Evolutionary conservation across 1,140 invertebrate species (phyloP).

Genomic region (Arion vulgaris): DNA sequence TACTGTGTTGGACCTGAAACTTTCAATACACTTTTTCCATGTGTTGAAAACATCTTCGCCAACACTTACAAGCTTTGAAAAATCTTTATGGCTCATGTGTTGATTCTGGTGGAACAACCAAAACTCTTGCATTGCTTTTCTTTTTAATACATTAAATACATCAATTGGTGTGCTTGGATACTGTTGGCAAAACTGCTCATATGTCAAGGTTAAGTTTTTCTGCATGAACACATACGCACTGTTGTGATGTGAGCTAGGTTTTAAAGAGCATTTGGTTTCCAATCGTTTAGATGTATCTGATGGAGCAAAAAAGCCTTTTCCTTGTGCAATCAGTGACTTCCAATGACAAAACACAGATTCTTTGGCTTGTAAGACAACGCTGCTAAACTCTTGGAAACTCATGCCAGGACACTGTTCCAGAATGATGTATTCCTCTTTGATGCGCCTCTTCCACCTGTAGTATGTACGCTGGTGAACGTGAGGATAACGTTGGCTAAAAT

Average conservation of each 20-base stretch:
- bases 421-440: constrained; percentile 51
- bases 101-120: constrained; percentile 32
- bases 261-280: constrained; percentile 23
- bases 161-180: constrained; percentile 14
- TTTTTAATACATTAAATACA: constrained; percentile 24
- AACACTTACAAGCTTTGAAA: constrained; percentile 29
- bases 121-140: constrained; percentile 35
- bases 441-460: constrained; percentile 48
- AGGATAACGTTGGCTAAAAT: constrained; percentile 43
- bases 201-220: constrained; percentile 24
- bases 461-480: constrained; percentile 50
- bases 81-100: constrained; percentile 30
- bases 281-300: constrained; percentile 36
- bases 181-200: constrained; percentile 28
- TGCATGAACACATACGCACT: constrained; percentile 20
- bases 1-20: constrained; percentile 4
- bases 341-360: constrained; percentile 45
- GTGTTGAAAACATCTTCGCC: constrained; percentile 30
- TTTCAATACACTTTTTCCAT: constrained; percentile 35
- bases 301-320: constrained; percentile 43
- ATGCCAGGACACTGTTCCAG: constrained; percentile 48
- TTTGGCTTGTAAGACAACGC: constrained; percentile 44
- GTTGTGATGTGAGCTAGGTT: constrained; percentile 2
- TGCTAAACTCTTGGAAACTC: constrained; percentile 44
- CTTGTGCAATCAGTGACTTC: constrained; percentile 42